Evolutionary conservation across 2,113 vertebrate genomes (phyloP), one percentile per base, ranked within the genome.

Genomic region (Gymnogyps californianus): DNA sequence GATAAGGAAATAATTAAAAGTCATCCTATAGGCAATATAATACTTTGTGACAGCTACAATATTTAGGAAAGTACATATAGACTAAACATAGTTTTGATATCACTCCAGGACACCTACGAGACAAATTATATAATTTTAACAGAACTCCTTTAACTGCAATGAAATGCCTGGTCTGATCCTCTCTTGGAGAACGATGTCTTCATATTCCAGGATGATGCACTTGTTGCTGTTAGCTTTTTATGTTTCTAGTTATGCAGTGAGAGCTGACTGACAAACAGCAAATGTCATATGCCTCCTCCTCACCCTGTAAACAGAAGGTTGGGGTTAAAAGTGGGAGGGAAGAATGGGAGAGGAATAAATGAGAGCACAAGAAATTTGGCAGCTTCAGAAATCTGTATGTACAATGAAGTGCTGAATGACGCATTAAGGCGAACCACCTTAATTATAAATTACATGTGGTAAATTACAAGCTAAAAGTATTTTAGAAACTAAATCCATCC

Each of bases 201-300:
- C 38, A 1, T 62, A 26, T 85, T 94, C 36, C 66, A 80, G 66
- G 46, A 65, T 65, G 49, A 66, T 31, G 42, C 29, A 83, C 69
- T 93, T 94, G 57, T 81, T 95, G 54, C 62, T 95, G 19, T 81
- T 31, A 31, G 46, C 58, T 65, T 69, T 69, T 87, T 71, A 18
- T 83, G 67, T 65, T 91, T 65, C 87, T n/a, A 29, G 55, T 57
- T 92, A 82, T 92, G 76, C 74, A 91, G 71, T 21, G 49, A 69
- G 93, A 80, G 61, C 40, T 93, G 93, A 93, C 51, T 93, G 95
- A 93, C 75, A 95, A 95, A 92, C 83, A 87, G 54, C n/a, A 90
- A 88, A 89, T 80, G 72, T 66, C 87, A 49, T 58, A 11, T 82
- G 62, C 91, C 92, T 79, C 95, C 66, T 94, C 82, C 83, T 89